Conservation (phyloP, 2,888 invertebrate species). For the Sialis lutaria region DNA sequence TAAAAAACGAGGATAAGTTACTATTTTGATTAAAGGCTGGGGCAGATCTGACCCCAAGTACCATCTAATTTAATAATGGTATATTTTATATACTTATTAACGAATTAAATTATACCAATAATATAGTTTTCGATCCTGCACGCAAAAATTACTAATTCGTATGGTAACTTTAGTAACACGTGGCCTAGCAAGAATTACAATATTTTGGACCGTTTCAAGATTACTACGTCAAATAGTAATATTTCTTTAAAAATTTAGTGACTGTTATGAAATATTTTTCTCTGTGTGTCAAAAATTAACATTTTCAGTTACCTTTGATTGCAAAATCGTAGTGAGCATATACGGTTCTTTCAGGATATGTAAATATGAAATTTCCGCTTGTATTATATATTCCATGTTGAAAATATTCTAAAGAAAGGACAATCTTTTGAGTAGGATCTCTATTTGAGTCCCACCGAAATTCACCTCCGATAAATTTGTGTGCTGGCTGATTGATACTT, state of each 20-base stretch:
- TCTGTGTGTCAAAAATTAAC: slow-evolving; percentile 4
- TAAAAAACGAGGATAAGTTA: too few species aligned
- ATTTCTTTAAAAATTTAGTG: too few species aligned
- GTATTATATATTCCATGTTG: slow-evolving; percentile 41
- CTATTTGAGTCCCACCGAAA: slow-evolving; percentile 77
- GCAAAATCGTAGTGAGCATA: slow-evolving; percentile 47
- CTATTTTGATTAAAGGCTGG: too few species aligned
- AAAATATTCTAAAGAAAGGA: slow-evolving; percentile 40
- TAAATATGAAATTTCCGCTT: slow-evolving; percentile 41
- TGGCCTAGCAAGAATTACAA: too few species aligned
- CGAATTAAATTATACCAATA: too few species aligned
- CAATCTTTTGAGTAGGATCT: slow-evolving; percentile 57
- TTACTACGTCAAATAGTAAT: too few species aligned
- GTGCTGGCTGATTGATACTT: slow-evolving; percentile 35
- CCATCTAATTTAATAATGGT: neutral
- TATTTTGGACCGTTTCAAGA: too few species aligned
- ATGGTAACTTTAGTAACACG: too few species aligned
- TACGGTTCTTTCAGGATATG: slow-evolving; percentile 60
- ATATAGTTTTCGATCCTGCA: too few species aligned
- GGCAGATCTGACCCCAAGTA: too few species aligned
- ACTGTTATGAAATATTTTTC: too few species aligned
- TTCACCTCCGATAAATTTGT: slow-evolving; percentile 50
- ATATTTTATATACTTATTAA: neutral
- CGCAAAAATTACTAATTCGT: too few species aligned
- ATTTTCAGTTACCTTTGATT: slow-evolving; percentile 26